Conservation (phyloP, 2,113 vertebrate species). For the Otolemur garnettii region DNA sequence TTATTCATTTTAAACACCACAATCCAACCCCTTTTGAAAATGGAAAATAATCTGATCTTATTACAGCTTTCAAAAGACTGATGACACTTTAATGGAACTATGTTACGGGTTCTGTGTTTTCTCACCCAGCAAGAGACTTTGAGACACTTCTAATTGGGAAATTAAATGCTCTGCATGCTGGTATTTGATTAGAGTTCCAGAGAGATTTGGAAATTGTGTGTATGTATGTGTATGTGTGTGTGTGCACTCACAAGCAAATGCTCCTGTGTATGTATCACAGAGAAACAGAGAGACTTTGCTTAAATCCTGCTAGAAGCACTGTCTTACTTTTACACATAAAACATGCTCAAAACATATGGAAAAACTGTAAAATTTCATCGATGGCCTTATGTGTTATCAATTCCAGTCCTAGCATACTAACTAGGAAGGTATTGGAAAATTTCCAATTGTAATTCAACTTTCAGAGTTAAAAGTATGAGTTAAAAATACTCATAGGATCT, state of each 20-base stretch:
- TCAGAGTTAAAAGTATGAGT: slow-evolving; percentile 43
- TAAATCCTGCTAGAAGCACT: not conserved
- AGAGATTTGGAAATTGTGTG: not conserved
- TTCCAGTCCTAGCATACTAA: slow-evolving; percentile 21
- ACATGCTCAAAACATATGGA: not conserved
- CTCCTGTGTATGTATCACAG: too few relatives aligned
- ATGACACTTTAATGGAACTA: not conserved
- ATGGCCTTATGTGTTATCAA: not conserved
- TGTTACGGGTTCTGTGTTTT: not conserved
- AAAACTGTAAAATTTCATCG: not conserved
- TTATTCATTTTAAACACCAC: slow-evolving; percentile 2
- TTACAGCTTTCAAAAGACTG: not conserved
- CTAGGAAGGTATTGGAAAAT: not conserved
- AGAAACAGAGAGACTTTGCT: not conserved
- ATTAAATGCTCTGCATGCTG: not conserved
- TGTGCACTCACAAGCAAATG: too few relatives aligned
- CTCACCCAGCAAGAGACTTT: not conserved
- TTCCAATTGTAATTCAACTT: slow-evolving; percentile 22
- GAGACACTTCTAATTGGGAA: not conserved
- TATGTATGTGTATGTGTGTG: not conserved
- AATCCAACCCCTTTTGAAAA: slow-evolving; percentile 15
- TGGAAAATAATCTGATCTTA: not conserved
- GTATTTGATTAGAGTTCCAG: not conserved
- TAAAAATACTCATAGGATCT: not conserved
- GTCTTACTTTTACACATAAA: not conserved